A percentile compares a stretch with the other conserved stretches of the same genome.
These are phyloP conservation scores for Phrixothrix hirtus DNA, from an alignment of 2,888 invertebrate genomes.

Conservation along the genomic window DNA sequence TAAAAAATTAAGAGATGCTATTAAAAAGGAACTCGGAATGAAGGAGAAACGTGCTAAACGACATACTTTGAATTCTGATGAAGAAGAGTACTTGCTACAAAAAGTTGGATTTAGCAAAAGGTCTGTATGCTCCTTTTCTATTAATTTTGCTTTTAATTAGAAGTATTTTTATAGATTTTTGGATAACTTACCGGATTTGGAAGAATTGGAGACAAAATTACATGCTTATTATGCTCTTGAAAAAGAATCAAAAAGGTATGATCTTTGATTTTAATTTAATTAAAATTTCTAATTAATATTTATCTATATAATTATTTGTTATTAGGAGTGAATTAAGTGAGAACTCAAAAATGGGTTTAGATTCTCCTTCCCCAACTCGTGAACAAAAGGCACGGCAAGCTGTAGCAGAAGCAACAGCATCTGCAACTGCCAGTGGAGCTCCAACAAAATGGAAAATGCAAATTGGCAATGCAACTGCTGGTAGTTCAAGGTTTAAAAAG, in stretches of 20 bases:
- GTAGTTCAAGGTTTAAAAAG: slow-evolving; percentile 63
- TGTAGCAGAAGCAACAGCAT: slow-evolving; percentile 56
- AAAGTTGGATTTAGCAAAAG: slow-evolving; percentile 55
- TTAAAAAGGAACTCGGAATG: slow-evolving; percentile 61
- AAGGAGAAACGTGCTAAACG: slow-evolving; percentile 53
- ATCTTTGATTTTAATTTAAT: too few relatives aligned
- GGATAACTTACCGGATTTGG: slow-evolving; percentile 72
- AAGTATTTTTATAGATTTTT: slow-evolving; percentile 57
- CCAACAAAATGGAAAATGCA: slow-evolving; percentile 72
- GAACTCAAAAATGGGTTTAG: slow-evolving; percentile 44
- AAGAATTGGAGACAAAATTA: slow-evolving; percentile 76
- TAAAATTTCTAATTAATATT: too few relatives aligned
- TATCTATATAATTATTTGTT: too few relatives aligned
- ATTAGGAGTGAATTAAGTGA: slow-evolving; percentile 48
- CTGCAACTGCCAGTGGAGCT: slow-evolving; percentile 58
- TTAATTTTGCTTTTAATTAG: slow-evolving; percentile 1
- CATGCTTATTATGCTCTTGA: slow-evolving; percentile 80
- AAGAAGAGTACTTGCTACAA: slow-evolving; percentile 57
- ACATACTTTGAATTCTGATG: slow-evolving; percentile 51
- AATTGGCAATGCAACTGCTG: slow-evolving; percentile 62
- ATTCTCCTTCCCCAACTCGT: slow-evolving; percentile 56
- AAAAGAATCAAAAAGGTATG: slow-evolving; percentile 66
- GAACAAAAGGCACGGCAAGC: slow-evolving; percentile 59
- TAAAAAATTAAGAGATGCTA: slow-evolving; percentile 69
- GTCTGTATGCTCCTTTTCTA: slow-evolving; percentile 34